These are phyloP conservation scores for Torymus auratus DNA, from an alignment of 2,888 invertebrate species.

Conservation along the genomic window DNA sequence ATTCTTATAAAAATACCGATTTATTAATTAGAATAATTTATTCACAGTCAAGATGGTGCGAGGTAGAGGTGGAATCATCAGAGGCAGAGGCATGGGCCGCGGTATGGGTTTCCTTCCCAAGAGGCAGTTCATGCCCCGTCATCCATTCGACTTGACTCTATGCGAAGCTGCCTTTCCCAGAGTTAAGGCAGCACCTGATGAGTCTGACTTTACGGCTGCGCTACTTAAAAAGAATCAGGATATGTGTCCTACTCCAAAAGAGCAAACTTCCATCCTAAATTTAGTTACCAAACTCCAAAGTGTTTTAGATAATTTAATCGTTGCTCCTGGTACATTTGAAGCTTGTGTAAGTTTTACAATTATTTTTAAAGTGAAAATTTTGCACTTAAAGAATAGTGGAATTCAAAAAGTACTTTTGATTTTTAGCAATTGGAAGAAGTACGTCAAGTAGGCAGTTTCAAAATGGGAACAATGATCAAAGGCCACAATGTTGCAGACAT, in stretches of 20 bases:
- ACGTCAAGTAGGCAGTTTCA: slow-evolving; percentile 97
- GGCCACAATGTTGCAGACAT: slow-evolving; percentile 97
- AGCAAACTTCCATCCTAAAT: slow-evolving; percentile 94
- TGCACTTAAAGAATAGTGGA: too few species aligned
- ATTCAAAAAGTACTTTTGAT: slow-evolving; percentile 24
- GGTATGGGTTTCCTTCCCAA: slow-evolving; percentile 82
- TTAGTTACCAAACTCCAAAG: slow-evolving; percentile 96
- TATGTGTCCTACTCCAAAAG: slow-evolving; percentile 92
- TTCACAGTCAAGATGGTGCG: slow-evolving; percentile 80
- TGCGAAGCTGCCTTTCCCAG: slow-evolving; percentile 94
- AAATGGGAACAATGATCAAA: slow-evolving; percentile 98
- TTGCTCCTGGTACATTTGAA: slow-evolving; percentile 95
- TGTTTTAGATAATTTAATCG: slow-evolving; percentile 94
- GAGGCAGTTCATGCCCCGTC: slow-evolving; percentile 84
- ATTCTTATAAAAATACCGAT: too few species aligned
- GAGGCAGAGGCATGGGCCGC: slow-evolving; percentile 81
- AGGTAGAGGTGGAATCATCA: slow-evolving; percentile 83
- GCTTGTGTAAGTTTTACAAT: slow-evolving; percentile 87
- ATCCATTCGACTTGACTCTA: slow-evolving; percentile 91
- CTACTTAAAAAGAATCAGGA: slow-evolving; percentile 94
- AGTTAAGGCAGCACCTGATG: slow-evolving; percentile 89
- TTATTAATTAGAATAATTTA: too few species aligned
- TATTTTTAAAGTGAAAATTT: not conserved
- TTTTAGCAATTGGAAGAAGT: slow-evolving; percentile 93
- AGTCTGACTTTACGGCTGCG: slow-evolving; percentile 91